These are phyloP conservation scores for Crotalus viridis DNA, from an alignment of 2,113 vertebrate genomes.

Conservation along the genomic window DNA sequence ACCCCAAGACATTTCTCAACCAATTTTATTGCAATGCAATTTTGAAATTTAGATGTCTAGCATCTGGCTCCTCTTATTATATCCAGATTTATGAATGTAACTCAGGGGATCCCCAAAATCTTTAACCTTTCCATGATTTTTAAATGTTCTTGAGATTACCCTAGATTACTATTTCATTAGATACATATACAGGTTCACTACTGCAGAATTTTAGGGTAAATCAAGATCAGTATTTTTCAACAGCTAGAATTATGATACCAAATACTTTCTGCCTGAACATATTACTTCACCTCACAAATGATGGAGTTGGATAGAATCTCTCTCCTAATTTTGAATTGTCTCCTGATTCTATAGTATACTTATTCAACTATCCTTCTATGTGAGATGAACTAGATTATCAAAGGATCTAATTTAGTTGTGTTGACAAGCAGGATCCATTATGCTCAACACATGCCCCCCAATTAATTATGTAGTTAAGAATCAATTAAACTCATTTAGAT, in stretches of 20 bases:
- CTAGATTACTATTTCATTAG: not conserved
- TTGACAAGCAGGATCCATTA: not conserved
- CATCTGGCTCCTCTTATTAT: not conserved
- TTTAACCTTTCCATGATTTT: not conserved
- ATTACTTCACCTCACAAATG: not conserved
- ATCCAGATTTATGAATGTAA: not conserved
- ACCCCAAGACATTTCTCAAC: slow-evolving; percentile 5
- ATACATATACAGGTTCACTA: not conserved
- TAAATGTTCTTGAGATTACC: not conserved
- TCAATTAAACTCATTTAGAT: not conserved
- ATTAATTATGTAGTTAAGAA: not conserved
- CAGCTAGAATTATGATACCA: not conserved
- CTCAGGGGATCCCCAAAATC: not conserved
- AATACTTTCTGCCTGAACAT: not conserved
- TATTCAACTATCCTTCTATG: not conserved
- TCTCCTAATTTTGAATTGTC: not conserved
- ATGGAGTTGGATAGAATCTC: not conserved
- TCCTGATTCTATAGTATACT: not conserved
- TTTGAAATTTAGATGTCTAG: not conserved
- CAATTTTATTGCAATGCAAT: not conserved
- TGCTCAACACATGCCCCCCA: not conserved
- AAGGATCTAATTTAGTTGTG: not conserved
- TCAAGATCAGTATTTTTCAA: not conserved
- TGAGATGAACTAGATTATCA: not conserved
- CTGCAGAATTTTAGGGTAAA: not conserved